phyloP scores from a whole-genome alignment of 2,797 vertebrate species.

The Acropternis orthonyx region DNA sequence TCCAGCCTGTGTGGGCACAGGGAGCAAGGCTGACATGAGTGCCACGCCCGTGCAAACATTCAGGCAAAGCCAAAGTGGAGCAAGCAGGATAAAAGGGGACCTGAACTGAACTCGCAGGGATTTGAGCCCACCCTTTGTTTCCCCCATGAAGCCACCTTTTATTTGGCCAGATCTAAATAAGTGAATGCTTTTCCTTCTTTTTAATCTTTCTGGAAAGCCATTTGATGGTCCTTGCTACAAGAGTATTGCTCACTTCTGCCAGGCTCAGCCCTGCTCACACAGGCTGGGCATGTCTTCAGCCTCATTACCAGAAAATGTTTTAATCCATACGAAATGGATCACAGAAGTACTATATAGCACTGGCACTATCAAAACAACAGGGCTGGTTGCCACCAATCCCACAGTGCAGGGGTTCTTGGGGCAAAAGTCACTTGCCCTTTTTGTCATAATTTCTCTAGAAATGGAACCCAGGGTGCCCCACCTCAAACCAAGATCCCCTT shows the following conservation, averaged over 20 bases:
- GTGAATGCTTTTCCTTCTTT: background rate
- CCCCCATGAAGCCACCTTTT: background rate
- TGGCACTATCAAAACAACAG: background rate
- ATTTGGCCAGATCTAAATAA: background rate
- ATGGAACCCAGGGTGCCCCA: background rate
- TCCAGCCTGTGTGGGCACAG: accelerated
- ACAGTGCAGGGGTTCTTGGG: background rate
- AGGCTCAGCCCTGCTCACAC: background rate
- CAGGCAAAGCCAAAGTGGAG: background rate
- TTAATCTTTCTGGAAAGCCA: background rate
- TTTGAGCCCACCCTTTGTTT: background rate
- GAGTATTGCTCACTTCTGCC: background rate
- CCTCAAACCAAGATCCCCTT: background rate
- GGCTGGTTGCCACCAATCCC: background rate
- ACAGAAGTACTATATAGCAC: accelerated
- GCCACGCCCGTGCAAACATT: background rate
- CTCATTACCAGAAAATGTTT: background rate
- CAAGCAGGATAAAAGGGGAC: background rate
- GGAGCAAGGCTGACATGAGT: accelerated
- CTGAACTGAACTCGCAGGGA: background rate
- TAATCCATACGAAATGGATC: accelerated
- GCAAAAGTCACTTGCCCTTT: background rate
- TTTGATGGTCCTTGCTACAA: accelerated
- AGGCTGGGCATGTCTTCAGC: background rate
- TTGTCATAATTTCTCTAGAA: background rate